Evolutionary conservation across 1,140 invertebrate genomes (phyloP).

Genomic region (Dreissena rostriformis): DNA sequence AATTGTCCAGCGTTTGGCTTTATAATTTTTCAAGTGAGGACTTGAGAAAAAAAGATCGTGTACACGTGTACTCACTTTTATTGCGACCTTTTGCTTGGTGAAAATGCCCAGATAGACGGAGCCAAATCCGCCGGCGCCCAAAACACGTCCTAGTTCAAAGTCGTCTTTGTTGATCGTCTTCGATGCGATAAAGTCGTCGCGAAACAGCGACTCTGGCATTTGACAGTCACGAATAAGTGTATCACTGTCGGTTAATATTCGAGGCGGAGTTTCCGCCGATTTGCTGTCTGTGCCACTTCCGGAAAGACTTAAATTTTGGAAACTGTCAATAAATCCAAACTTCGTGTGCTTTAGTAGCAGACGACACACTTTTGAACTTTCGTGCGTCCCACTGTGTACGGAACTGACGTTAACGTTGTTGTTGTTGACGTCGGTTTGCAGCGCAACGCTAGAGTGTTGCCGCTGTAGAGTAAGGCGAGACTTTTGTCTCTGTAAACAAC

Average conservation of each 20-base stretch:
- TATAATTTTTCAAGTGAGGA: too few species aligned
- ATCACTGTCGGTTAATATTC: constrained; percentile 30
- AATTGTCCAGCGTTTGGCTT: too few species aligned
- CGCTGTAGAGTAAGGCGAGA: constrained; percentile 12
- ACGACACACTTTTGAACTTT: constrained; percentile 3
- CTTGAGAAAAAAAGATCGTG: too few species aligned
- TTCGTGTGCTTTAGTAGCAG: constrained; percentile 39
- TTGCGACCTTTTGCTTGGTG: constrained; percentile 33
- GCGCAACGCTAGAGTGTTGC: neutral
- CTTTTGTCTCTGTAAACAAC: constrained; percentile 46
- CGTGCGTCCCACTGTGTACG: neutral
- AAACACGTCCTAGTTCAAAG: constrained; percentile 64
- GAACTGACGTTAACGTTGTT: neutral
- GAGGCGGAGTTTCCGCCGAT: neutral
- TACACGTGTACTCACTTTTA: neutral
- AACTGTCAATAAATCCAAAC: constrained; percentile 47
- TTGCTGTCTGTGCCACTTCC: constrained; percentile 3
- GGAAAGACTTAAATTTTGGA: neutral
- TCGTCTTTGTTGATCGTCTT: constrained; percentile 61
- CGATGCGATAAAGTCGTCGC: constrained; percentile 5
- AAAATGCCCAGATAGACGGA: constrained; percentile 69
- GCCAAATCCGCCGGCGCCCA: constrained; percentile 74
- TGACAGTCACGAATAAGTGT: constrained; percentile 18
- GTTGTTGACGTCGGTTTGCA: constrained; percentile 12
- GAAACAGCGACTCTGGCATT: constrained; percentile 3